A percentile compares a stretch with the other conserved stretches of the same genome.
Conservation (phyloP, 2,888 invertebrate genomes). For the Electrophaes corylata region DNA sequence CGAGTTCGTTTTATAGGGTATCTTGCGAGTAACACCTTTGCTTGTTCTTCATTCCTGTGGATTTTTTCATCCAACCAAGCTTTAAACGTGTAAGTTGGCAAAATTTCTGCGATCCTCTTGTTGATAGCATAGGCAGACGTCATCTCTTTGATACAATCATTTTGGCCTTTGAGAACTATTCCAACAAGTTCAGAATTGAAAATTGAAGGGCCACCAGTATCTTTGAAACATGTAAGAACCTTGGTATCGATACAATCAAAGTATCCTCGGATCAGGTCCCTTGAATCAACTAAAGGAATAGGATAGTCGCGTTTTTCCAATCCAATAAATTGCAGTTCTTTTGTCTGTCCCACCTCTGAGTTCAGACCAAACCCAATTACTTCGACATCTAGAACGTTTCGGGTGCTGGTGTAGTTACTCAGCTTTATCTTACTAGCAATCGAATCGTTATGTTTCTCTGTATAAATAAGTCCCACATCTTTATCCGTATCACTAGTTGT, state of each 20-base stretch:
- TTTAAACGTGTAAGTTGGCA: conserved; percentile 68
- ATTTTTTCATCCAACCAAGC: conserved; percentile 72
- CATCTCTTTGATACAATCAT: conserved; percentile 66
- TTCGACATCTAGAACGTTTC: conserved; percentile 58
- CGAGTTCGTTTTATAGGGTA: conserved; percentile 57
- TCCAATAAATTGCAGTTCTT: conserved; percentile 67
- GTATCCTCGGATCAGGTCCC: conserved; percentile 44
- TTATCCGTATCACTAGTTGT: conserved; percentile 53
- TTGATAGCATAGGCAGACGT: conserved; percentile 62
- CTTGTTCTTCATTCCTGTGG: conserved; percentile 60
- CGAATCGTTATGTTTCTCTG: conserved; percentile 64
- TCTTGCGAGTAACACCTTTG: conserved; percentile 45
- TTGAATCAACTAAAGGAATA: conserved; percentile 16
- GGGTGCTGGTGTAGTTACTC: conserved; percentile 60
- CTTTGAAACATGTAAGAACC: conserved; percentile 70
- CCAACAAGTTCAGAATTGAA: conserved; percentile 68
- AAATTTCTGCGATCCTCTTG: conserved; percentile 61
- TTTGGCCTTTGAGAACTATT: conserved; percentile 62
- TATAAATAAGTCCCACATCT: conserved; percentile 69
- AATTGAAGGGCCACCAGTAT: conserved; percentile 69
- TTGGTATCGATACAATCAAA: conserved; percentile 75
- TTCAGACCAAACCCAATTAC: conserved; percentile 73
- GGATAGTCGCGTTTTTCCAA: conserved; percentile 56
- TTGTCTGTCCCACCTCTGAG: conserved; percentile 58
- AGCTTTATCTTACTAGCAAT: conserved; percentile 62